Evolutionary conservation across 2,888 invertebrate species (phyloP).

Genomic region (Lithophane leautieri): DNA sequence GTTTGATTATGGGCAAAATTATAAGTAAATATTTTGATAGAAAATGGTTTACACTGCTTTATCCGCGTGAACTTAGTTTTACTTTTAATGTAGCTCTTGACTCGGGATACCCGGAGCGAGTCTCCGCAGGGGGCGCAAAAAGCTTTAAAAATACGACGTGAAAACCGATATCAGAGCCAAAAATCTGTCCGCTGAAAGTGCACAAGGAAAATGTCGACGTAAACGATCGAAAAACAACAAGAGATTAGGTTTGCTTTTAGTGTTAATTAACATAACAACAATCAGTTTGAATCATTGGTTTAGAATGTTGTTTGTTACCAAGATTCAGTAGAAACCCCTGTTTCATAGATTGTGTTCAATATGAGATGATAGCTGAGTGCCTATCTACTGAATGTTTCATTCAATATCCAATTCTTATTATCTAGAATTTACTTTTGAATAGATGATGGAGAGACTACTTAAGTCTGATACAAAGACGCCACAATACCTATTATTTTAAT

Average conservation of each 20-base stretch:
- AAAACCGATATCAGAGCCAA: conserved; percentile 56
- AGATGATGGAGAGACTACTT: not conserved
- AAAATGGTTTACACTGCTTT: conserved; percentile 45
- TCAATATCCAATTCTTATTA: not conserved
- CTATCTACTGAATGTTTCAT: not conserved
- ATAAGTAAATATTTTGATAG: conserved; percentile 39
- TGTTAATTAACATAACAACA: conserved; percentile 29
- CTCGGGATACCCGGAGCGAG: conserved; percentile 46
- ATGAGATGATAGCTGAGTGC: not conserved
- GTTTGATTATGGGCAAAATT: conserved; percentile 36
- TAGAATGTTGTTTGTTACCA: conserved; percentile 8
- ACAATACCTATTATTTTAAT: conserved; percentile 14
- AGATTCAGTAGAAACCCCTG: conserved; percentile 7
- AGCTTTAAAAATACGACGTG: conserved; percentile 58
- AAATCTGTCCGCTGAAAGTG: conserved; percentile 42
- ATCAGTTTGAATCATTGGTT: not conserved
- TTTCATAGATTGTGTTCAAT: not conserved
- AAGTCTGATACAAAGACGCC: not conserved
- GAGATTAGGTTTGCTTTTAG: conserved; percentile 37
- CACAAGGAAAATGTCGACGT: conserved; percentile 46
- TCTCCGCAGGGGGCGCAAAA: conserved; percentile 53
- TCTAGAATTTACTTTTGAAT: conserved; percentile 5
- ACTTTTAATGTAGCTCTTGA: conserved; percentile 47
- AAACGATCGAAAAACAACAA: conserved; percentile 38
- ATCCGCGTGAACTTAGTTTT: conserved; percentile 35